Evolutionary conservation across 2,888 invertebrate genomes (phyloP), one percentile per base, ranked within the genome.

Genomic region (Branchinecta sandiegonensis): DNA sequence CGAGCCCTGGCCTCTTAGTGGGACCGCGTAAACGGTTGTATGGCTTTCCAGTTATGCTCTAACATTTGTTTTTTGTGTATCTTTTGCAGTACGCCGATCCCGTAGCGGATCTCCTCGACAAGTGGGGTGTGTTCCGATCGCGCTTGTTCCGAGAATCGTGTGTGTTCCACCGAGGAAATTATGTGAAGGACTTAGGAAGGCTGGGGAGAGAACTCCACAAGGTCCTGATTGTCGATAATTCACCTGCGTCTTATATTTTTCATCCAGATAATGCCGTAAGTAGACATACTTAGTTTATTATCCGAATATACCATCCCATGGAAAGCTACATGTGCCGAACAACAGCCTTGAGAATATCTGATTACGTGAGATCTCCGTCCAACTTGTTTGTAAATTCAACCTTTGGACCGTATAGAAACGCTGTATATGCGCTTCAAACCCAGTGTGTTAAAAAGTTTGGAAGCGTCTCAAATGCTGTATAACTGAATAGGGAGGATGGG

Each of bases 231-330:
- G 92, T 99, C 74, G 99, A 99, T 84, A 99, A 99, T 83, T 99
- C 97, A 76, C 99, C 99, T 76, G 96, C 96, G 77, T 95, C 95
- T 73, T 99, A 99, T 81, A 94, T 97, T 83, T 99, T 99, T 88
- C 99, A 99, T 86, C 97, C 97, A 77, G 95, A 97, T 80, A 99
- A 99, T 83, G 97, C 97, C 80, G 96, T 99, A 80, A 88, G 90
- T 86, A 71, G 46, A 14, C 37, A 37, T 5, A 4, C 37, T 6
- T 6, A 37, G 37, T 37, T 37, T 37, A 37, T 37, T 6, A 37
- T 37, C 37, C 37, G 37, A 37, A 37, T 4, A 37, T 5, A 37
- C 6, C 37, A 37, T 37, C 37, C 37, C 37, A 37, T 4, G 37
- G 37, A 37, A 37, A 37, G 37, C 37, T 37, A 4, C 6, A 37